Percentiles rank a stretch among this genome's conserved stretches.
phyloP scores from a whole-genome alignment of 2,113 vertebrate species.

The Dasypus novemcinctus region DNA sequence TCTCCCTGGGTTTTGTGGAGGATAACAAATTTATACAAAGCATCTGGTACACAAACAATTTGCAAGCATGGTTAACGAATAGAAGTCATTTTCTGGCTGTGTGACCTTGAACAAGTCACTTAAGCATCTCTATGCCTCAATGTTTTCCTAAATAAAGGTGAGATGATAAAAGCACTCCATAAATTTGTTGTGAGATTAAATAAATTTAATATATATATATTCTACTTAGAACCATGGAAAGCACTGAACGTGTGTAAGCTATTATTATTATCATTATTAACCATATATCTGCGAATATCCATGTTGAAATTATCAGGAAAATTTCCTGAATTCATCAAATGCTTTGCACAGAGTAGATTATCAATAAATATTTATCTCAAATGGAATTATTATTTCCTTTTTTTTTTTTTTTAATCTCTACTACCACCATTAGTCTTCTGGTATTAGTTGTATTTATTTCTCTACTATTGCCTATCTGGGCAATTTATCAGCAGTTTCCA shows the following conservation, averaged over 20 bases:
- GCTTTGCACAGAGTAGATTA: neutral
- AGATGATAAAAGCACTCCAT: neutral
- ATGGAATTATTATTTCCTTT: neutral
- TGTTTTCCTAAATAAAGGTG: neutral
- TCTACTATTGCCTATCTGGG: neutral
- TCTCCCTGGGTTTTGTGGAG: neutral
- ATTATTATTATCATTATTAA: neutral
- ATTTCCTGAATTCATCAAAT: neutral
- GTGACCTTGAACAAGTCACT: neutral
- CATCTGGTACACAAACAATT: neutral
- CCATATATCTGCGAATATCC: neutral
- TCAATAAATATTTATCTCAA: neutral
- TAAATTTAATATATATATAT: neutral
- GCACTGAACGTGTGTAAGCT: neutral
- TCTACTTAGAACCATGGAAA: neutral
- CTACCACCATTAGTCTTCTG: neutral
- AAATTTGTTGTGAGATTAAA: neutral
- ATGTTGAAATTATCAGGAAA: neutral
- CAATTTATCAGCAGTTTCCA: neutral
- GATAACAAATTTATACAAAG: neutral
- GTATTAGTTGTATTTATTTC: neutral
- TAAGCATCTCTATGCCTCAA: neutral
- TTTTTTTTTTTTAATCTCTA: neutral
- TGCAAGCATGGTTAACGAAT: neutral
- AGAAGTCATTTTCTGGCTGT: neutral